Percentiles rank a stretch among this genome's conserved stretches.
Conservation (phyloP, 2,113 vertebrate genomes). For the Hystrix brachyura region DNA sequence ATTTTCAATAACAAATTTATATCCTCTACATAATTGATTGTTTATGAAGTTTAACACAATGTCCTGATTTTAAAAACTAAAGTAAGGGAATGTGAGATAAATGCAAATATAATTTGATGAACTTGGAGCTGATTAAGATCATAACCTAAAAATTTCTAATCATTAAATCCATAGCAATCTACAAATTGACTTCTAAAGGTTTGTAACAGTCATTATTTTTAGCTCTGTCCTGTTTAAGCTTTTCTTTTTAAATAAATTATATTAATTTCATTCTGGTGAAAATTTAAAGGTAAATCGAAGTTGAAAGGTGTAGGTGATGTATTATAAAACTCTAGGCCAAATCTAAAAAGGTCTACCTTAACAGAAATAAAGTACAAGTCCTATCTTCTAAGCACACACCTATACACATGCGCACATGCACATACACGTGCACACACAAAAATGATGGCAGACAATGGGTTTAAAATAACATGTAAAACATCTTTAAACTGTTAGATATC, state of each 20-base stretch:
- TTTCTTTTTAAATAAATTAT: constrained; percentile 35
- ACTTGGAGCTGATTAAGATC: neutral
- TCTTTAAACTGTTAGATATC: neutral
- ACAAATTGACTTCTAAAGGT: constrained; percentile 35
- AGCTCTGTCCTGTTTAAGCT: neutral
- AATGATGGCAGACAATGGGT: neutral
- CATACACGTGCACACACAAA: neutral
- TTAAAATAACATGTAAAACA: constrained; percentile 4
- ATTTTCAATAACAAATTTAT: neutral
- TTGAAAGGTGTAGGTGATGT: neutral
- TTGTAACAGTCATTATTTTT: neutral
- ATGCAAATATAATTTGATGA: constrained; percentile 5
- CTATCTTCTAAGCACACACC: neutral
- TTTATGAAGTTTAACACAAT: neutral
- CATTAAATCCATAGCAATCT: neutral
- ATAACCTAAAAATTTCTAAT: neutral
- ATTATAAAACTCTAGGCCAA: constrained; percentile 9
- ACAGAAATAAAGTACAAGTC: neutral
- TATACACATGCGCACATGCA: no score
- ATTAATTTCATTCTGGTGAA: neutral
- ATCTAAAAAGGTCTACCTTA: neutral
- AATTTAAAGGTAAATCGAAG: neutral
- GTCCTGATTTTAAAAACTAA: constrained; percentile 22
- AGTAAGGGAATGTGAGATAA: neutral
- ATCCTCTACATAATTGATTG: constrained; percentile 13